Conservation (phyloP, 2,113 vertebrate genomes). For the Eulemur rufifrons region DNA sequence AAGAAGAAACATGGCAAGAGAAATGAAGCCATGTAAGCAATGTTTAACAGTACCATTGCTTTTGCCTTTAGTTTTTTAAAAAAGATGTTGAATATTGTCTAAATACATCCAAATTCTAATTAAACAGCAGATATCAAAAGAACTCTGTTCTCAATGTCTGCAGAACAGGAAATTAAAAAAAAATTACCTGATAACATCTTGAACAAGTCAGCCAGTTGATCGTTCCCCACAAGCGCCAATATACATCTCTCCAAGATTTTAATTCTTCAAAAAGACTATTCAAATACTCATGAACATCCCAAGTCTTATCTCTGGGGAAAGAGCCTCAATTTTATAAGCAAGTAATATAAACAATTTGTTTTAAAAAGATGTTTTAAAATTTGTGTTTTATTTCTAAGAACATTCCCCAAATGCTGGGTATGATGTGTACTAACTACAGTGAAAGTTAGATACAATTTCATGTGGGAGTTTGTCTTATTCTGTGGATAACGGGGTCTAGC, state of each 20-base stretch:
- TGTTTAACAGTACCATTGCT: neutral
- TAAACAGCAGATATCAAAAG: slow-evolving; percentile 30
- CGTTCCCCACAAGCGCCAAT: slow-evolving; percentile 98
- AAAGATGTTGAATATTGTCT: neutral
- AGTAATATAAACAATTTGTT: slow-evolving; percentile 28
- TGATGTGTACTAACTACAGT: neutral
- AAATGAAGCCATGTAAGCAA: neutral
- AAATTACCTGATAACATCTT: slow-evolving; percentile 91
- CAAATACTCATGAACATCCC: slow-evolving; percentile 96
- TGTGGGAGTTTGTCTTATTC: neutral
- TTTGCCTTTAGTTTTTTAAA: neutral
- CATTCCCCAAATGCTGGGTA: neutral
- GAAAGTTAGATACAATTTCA: neutral
- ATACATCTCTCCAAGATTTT: slow-evolving; percentile 97
- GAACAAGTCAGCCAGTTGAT: slow-evolving; percentile 94
- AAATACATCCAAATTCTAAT: neutral
- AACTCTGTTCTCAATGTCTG: neutral
- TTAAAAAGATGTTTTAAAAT: slow-evolving; percentile 23
- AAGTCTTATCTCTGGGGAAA: slow-evolving; percentile 92
- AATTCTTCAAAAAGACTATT: slow-evolving; percentile 93
- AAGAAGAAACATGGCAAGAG: neutral
- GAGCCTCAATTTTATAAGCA: slow-evolving; percentile 52
- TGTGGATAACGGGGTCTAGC: neutral
- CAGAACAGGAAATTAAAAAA: neutral
- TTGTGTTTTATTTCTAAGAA: slow-evolving; percentile 35